These are phyloP conservation scores for Drosophila siamana DNA, from an alignment of 2,888 invertebrate genomes.

Conservation along the genomic window DNA sequence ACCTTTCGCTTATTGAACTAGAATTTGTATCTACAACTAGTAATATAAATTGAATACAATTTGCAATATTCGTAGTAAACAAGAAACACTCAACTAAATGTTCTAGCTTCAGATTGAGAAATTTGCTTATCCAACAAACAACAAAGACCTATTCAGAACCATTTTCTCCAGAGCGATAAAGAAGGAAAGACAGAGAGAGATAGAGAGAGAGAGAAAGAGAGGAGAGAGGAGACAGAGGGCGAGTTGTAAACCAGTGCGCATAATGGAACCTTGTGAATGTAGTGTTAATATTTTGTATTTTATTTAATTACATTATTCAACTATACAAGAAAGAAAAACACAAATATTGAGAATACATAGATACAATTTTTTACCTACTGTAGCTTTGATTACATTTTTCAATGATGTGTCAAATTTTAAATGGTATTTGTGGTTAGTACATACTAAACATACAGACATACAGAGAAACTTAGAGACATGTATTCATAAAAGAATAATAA, in stretches of 20 bases:
- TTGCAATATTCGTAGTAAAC: constrained; percentile 63
- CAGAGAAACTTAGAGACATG: constrained; percentile 16
- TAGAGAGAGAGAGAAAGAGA: constrained; percentile 2
- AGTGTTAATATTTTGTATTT: constrained; percentile 58
- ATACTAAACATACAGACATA: constrained; percentile 23
- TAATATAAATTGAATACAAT: constrained; percentile 40
- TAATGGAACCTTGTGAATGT: constrained; percentile 72
- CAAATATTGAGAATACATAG: constrained; percentile 59
- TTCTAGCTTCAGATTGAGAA: constrained; percentile 50
- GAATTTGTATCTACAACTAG: constrained; percentile 56
- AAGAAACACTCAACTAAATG: constrained; percentile 46
- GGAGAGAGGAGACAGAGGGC: constrained; percentile 1
- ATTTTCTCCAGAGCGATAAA: constrained; percentile 2
- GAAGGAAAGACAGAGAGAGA: constrained; percentile 1
- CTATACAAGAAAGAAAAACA: constrained; percentile 29
- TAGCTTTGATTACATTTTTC: constrained; percentile 81
- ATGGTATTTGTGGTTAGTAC: constrained; percentile 69
- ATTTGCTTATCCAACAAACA: constrained; percentile 26
- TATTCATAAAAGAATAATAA: constrained; percentile 11
- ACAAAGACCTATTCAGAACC: constrained; percentile 2
- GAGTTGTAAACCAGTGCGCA: constrained; percentile 70
- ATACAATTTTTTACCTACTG: constrained; percentile 78
- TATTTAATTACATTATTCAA: constrained; percentile 51
- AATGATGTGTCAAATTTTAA: constrained; percentile 81
- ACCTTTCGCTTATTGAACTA: constrained; percentile 79